Conservation (phyloP, 2,113 vertebrate species). For the Lanius ludovicianus region DNA sequence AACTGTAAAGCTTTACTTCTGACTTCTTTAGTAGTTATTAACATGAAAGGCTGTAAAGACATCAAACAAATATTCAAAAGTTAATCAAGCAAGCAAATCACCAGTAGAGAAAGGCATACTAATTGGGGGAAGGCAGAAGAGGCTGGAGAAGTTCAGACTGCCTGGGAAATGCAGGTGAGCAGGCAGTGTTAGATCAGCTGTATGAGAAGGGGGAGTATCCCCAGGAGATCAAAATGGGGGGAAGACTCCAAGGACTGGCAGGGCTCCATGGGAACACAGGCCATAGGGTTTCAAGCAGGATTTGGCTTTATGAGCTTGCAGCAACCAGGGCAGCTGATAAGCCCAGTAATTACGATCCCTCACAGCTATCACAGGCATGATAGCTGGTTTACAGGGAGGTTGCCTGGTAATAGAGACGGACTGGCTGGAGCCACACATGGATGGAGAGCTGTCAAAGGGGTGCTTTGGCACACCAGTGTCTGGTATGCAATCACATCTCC, state of each 20-base stretch:
- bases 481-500: background rate
- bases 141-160: background rate
- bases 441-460: background rate
- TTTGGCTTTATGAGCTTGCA: background rate
- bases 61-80: background rate
- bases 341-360: background rate
- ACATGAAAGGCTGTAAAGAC: background rate
- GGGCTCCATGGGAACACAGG: background rate
- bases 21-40: background rate
- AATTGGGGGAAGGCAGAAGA: background rate
- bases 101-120: background rate
- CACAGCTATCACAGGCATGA: rapidly evolving
- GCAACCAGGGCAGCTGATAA: background rate
- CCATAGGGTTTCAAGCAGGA: background rate
- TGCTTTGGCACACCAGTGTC: background rate
- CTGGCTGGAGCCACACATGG: background rate
- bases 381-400: background rate
- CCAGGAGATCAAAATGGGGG: background rate
- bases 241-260: background rate
- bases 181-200: background rate
- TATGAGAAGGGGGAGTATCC: background rate
- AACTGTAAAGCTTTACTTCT: background rate
- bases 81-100: background rate
- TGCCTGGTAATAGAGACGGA: background rate
- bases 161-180: background rate